phyloP scores from a whole-genome alignment of 2,113 vertebrate species.

The Macheiramphus alcinus region DNA sequence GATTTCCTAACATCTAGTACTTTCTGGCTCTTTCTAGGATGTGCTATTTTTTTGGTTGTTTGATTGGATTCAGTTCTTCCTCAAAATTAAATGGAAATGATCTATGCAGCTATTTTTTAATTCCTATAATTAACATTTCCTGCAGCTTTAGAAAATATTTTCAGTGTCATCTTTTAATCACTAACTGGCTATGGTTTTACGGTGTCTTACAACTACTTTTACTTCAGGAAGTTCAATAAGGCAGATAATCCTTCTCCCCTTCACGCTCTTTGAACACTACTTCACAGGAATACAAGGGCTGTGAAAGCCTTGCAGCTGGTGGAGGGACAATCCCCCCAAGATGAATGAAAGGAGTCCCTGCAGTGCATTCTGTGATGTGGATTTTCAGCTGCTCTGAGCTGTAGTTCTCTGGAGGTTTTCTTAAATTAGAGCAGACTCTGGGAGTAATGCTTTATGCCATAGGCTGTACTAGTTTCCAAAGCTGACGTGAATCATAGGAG shows the following conservation, averaged over 20 bases:
- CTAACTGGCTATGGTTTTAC: neutral
- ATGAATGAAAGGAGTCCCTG: neutral
- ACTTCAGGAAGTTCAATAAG: neutral
- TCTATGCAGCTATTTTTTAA: neutral
- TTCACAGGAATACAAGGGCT: neutral
- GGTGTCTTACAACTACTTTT: neutral
- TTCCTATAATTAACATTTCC: neutral
- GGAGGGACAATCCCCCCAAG: neutral
- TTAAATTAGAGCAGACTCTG: neutral
- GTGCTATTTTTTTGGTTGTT: neutral
- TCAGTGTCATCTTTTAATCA: neutral
- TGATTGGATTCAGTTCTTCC: neutral
- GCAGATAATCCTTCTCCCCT: neutral
- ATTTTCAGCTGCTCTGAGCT: neutral
- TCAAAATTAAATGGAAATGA: neutral
- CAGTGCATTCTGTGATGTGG: neutral
- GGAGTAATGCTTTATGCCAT: neutral
- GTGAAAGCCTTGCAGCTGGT: neutral
- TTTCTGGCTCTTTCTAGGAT: neutral
- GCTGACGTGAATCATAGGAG: neutral
- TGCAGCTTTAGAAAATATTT: neutral
- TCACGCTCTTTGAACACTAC: neutral
- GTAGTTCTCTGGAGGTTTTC: neutral
- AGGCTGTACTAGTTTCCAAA: neutral
- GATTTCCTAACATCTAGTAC: neutral